phyloP scores from a whole-genome alignment of 2,797 vertebrate genomes.

The Enteromius radiatus region DNA sequence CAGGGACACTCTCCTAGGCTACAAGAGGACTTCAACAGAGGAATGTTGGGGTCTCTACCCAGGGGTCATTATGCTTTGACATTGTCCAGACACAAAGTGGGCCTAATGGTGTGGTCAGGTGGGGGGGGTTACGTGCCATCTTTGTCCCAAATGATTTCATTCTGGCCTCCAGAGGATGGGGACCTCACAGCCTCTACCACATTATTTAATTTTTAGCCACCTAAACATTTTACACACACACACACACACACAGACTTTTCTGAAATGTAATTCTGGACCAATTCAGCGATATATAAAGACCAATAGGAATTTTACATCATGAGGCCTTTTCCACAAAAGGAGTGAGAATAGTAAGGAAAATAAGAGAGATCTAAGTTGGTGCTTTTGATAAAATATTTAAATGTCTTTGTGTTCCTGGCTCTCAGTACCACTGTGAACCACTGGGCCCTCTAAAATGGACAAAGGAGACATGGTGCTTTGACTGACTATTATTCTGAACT shows the following conservation, averaged over 20 bases:
- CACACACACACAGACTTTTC: too few species aligned
- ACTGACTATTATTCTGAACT: slow-evolving; percentile 44
- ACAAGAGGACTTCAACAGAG: slow-evolving; percentile 49
- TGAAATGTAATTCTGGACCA: slow-evolving; percentile 1
- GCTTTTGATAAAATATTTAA: slow-evolving; percentile 66
- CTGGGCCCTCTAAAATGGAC: slow-evolving; percentile 51
- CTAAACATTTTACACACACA: not conserved
- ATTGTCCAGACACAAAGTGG: slow-evolving; percentile 58
- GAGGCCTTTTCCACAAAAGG: slow-evolving; percentile 1
- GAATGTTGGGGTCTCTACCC: slow-evolving; percentile 54
- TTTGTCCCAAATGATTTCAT: slow-evolving; percentile 40
- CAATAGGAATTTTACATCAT: slow-evolving; percentile 28
- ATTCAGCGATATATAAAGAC: slow-evolving; percentile 26
- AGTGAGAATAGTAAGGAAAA: slow-evolving; percentile 20
- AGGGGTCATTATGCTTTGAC: slow-evolving; percentile 48
- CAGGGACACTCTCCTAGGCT: slow-evolving; percentile 25
- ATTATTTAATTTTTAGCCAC: slow-evolving; percentile 48
- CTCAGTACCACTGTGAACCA: slow-evolving; percentile 46
- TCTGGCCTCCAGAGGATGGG: slow-evolving; percentile 35
- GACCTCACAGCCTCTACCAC: slow-evolving; percentile 11
- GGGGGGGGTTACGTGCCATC: not conserved
- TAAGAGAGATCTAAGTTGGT: slow-evolving; percentile 42
- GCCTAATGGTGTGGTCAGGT: slow-evolving; percentile 57
- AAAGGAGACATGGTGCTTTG: slow-evolving; percentile 48
- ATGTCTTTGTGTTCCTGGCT: slow-evolving; percentile 60